These are phyloP conservation scores for Micronycteris hirsuta DNA, from an alignment of 2,113 vertebrate species.

Conservation along the genomic window DNA sequence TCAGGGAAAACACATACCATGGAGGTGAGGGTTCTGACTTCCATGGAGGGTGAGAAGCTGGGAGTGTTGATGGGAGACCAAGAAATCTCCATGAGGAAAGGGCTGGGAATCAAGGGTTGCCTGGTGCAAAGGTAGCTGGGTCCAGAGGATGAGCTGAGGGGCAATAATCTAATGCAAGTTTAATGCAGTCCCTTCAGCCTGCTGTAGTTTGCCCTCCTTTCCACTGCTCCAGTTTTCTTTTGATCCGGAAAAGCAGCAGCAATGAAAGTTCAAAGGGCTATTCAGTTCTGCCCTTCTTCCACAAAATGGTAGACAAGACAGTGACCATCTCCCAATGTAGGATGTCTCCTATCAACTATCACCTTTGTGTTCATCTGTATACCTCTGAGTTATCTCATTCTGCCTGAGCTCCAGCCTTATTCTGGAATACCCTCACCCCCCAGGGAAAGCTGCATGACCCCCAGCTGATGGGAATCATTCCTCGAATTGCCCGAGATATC, in stretches of 20 bases:
- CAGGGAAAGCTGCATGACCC: conserved; percentile 93
- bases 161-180: background rate
- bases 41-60: background rate
- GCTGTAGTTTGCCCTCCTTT: background rate
- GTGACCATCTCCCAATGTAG: background rate
- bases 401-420: background rate
- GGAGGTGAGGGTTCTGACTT: conserved; percentile 84
- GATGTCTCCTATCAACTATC: background rate
- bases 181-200: background rate
- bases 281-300: background rate
- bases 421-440: background rate
- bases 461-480: conserved; percentile 94
- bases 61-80: background rate
- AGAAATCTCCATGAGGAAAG: background rate
- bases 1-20: conserved; percentile 97
- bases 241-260: background rate
- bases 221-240: background rate
- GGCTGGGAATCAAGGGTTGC: background rate
- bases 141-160: background rate
- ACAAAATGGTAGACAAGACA: background rate
- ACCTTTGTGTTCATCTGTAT: background rate
- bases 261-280: background rate
- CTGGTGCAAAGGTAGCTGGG: background rate
- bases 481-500: conserved; percentile 93
- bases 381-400: background rate